These are phyloP conservation scores for Tinamus guttatus DNA, from an alignment of 2,113 vertebrate genomes.

Conservation along the genomic window DNA sequence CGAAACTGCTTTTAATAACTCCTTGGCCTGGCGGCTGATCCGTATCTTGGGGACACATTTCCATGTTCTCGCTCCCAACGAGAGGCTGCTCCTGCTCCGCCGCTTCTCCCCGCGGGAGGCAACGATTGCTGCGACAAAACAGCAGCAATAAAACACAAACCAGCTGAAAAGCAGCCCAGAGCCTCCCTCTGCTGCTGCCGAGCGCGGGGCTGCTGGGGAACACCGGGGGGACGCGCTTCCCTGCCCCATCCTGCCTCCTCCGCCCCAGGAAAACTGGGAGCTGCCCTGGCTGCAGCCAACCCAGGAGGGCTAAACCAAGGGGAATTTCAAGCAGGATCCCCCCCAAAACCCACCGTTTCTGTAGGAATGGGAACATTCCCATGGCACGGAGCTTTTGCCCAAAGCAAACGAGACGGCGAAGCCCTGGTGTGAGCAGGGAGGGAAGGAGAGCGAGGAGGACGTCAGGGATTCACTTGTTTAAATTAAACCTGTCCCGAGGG, in stretches of 20 bases:
- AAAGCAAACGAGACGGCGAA: not conserved
- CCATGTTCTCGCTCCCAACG: not conserved
- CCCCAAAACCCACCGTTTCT: not conserved
- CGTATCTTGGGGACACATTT: not conserved
- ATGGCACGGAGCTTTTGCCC: not conserved
- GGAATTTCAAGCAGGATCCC: not conserved
- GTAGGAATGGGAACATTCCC: not conserved
- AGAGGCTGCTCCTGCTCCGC: not conserved
- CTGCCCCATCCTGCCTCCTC: not conserved
- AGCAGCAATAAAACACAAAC: accelerated
- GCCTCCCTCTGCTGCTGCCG: not conserved
- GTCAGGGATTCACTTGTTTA: not conserved
- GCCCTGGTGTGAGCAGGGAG: not conserved
- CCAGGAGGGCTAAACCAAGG: not conserved
- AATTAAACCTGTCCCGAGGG: not conserved
- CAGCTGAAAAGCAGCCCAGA: not conserved
- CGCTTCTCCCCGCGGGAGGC: not conserved
- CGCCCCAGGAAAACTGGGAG: too few species aligned
- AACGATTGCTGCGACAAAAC: accelerated
- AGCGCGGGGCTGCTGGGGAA: too few species aligned
- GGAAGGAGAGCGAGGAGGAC: too few species aligned
- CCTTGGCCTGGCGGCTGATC: not conserved
- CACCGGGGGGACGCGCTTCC: not conserved
- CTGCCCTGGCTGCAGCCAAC: not conserved
- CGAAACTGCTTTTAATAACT: not conserved